Evolutionary conservation across 2,113 vertebrate species (phyloP).

Genomic region (Gymnarchus niloticus): DNA sequence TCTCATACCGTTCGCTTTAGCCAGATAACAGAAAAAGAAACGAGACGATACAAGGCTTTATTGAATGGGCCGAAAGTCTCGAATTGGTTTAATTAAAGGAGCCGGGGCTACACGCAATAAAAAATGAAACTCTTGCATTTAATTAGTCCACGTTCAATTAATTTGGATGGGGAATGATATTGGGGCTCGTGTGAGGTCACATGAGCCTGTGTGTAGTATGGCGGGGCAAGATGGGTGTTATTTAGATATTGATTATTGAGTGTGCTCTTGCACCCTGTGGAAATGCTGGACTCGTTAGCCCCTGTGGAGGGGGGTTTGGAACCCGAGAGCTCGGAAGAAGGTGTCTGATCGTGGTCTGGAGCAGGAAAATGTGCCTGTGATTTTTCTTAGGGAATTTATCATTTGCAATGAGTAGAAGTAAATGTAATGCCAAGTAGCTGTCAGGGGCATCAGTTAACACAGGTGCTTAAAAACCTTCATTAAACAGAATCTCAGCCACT

Average conservation of each 20-base stretch:
- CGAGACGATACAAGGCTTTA: constrained; percentile 1
- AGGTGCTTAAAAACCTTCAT: neutral
- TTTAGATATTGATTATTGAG: neutral
- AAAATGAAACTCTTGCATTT: constrained; percentile 14
- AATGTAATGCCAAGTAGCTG: neutral
- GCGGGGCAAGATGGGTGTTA: neutral
- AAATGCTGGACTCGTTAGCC: too few species aligned
- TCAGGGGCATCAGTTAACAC: neutral
- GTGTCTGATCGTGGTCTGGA: neutral
- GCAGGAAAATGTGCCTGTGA: neutral
- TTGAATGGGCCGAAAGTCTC: constrained; percentile 12
- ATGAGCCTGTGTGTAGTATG: neutral
- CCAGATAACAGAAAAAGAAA: constrained; percentile 9
- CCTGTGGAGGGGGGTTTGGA: neutral
- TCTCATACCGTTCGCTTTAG: constrained; percentile 12
- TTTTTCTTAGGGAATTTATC: neutral
- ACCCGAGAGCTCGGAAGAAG: neutral
- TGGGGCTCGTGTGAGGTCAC: neutral
- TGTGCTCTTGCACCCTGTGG: neutral
- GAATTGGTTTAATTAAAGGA: constrained; percentile 25
- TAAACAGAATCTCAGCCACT: neutral
- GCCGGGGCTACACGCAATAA: neutral
- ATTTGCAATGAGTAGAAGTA: neutral
- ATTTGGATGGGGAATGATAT: constrained; percentile 13
- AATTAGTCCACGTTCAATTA: constrained; percentile 3